Base-by-base conservation (phyloP, 2,113 vertebrate species). In the Lepisosteus oculatus region DNA sequence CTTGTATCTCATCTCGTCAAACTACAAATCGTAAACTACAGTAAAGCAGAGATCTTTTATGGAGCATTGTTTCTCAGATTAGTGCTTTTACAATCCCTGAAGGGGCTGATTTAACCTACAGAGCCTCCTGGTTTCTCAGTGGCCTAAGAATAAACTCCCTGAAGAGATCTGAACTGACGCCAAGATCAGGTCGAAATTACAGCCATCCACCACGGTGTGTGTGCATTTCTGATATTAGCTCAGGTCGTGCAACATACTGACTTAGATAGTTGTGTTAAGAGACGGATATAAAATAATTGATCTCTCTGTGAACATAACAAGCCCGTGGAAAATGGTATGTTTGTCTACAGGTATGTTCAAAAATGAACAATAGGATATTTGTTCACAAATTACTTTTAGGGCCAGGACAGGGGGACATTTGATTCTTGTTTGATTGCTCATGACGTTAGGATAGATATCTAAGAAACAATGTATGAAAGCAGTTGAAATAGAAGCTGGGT, bases 201-300 rank as follows among this genome's bases (percentile, higher is more conserved):
- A 55, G 76, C 74, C 42, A 41, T 29, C 65, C 54, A 43, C 57
- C 42, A 5, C 8, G 13, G 15, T 51, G 47, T 51, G 47, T 5
- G 9, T 17, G 56, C 59, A 55, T 71, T 55, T 77, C 72, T 75
- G 72, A 67, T 69, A 57, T 71, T 15, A 41, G 51, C 78, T 51
- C 59, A 54, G 6, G 68, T 54, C 12, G 68, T 62, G 69, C 79
- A 83, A 79, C 81, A 83, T 81, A 79, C 79, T 78, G 79, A 81
- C 42, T 29, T 29, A 29, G 29, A 29, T 2, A 71, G 47, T 6
- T 11, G 29, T 51, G 70, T 43, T 17, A 45, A 68, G 15, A 3
- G 74, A 51, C 47, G 9, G 47, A 29, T 29, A 29, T 29, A 29
- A 29, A 29, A 29, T 0, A 29, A 29, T 29, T 29, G 29, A 29